Evolutionary conservation across 2,113 vertebrate species (phyloP).

Genomic region (Neotoma lepida): DNA sequence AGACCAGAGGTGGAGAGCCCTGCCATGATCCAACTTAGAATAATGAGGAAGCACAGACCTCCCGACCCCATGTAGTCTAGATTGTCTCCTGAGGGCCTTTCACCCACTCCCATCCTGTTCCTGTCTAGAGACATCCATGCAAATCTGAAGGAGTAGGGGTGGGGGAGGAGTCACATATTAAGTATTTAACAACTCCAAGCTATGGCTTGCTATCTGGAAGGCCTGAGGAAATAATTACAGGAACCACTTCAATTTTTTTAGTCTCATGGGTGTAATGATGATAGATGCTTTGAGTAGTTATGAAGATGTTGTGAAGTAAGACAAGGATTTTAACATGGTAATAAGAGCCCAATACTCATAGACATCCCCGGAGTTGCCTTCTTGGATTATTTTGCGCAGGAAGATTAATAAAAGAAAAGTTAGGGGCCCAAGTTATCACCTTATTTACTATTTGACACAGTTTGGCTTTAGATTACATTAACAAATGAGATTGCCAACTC

Average conservation of each 20-base stretch:
- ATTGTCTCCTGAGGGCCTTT: neutral
- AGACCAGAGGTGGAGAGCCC: neutral
- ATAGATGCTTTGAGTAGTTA: neutral
- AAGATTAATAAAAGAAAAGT: neutral
- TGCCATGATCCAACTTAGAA: neutral
- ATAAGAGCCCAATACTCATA: neutral
- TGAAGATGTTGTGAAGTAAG: neutral
- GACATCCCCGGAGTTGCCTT: neutral
- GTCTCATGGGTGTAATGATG: neutral
- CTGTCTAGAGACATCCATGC: neutral
- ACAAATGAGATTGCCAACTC: neutral
- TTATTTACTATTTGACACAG: neutral
- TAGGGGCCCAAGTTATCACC: neutral
- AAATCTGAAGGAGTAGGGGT: neutral
- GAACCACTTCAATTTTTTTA: neutral
- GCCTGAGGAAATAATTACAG: neutral
- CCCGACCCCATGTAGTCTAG: neutral
- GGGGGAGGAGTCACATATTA: rapidly evolving
- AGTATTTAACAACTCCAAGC: neutral
- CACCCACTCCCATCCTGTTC: neutral
- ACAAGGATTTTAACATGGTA: neutral
- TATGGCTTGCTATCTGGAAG: neutral
- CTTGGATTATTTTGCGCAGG: neutral
- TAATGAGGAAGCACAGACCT: neutral
- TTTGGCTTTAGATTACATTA: neutral